phyloP scores from a whole-genome alignment of 2,888 invertebrate genomes.

The Troides oblongomaculatus region DNA sequence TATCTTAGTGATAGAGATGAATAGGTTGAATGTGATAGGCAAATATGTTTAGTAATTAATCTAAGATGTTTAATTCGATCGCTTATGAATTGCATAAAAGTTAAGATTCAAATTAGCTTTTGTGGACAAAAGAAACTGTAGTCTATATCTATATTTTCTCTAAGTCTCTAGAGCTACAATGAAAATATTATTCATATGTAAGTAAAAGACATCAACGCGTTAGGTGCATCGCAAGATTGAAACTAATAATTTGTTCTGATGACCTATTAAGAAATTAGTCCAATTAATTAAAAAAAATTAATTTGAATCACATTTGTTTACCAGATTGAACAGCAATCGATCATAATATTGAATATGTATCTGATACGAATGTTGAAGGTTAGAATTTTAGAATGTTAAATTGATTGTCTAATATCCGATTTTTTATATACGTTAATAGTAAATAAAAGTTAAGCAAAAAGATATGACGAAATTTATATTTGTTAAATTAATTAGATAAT shows the following conservation, averaged over 20 bases:
- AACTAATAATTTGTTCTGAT: not conserved
- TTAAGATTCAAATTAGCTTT: slow-evolving; percentile 6
- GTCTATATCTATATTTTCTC: too few relatives aligned
- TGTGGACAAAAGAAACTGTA: not conserved
- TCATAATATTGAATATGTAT: not conserved
- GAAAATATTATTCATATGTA: too few relatives aligned
- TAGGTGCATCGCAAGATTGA: not conserved
- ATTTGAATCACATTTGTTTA: slow-evolving; percentile 11
- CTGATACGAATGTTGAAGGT: slow-evolving; percentile 9
- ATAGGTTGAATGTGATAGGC: too few relatives aligned
- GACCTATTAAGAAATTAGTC: slow-evolving; percentile 4
- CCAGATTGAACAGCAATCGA: slow-evolving; percentile 2
- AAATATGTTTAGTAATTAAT: too few relatives aligned
- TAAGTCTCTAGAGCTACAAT: too few relatives aligned
- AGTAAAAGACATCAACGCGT: slow-evolving; percentile 43
- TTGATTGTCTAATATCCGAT: too few relatives aligned
- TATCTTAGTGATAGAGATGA: too few relatives aligned
- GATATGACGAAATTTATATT: too few relatives aligned
- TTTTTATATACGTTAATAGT: too few relatives aligned
- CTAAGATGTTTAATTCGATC: too few relatives aligned
- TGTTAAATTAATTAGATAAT: too few relatives aligned
- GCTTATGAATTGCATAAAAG: slow-evolving; percentile 2
- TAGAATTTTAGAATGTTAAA: not conserved
- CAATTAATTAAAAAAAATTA: slow-evolving; percentile 1
- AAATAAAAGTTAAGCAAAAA: too few relatives aligned